Evolutionary conservation across 1,140 invertebrate genomes (phyloP).

Genomic region (Galleria mellonella): DNA sequence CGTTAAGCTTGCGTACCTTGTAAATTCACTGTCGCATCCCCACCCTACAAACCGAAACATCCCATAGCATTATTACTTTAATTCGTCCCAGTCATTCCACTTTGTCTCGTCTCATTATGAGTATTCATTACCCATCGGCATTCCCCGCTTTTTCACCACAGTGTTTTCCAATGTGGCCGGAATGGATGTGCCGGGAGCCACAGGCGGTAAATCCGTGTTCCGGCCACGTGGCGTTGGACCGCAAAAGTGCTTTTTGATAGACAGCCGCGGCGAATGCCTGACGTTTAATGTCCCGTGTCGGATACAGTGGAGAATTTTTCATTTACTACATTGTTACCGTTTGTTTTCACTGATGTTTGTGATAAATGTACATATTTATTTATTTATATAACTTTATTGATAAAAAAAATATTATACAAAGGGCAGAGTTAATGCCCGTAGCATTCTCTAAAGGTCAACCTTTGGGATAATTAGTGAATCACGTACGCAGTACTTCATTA

Average conservation of each 20-base stretch:
- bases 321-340: conserved; percentile 21
- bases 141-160: conserved; percentile 3
- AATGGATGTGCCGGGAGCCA: conserved; percentile 33
- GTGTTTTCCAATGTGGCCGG: conserved; percentile 30
- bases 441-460: too few species aligned
- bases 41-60: too few species aligned
- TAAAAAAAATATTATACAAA: too few species aligned
- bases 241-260: conserved; percentile 57
- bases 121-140: not conserved
- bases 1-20: too few species aligned
- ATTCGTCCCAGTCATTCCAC: too few species aligned
- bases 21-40: too few species aligned
- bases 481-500: too few species aligned
- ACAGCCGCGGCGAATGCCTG: conserved; percentile 24
- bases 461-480: too few species aligned
- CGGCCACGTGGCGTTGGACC: conserved; percentile 39
- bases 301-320: conserved; percentile 32
- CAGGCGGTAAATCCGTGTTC: conserved; percentile 39
- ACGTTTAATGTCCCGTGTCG: conserved; percentile 33
- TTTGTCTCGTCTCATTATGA: too few species aligned
- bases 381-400: too few species aligned
- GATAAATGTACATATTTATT: not conserved
- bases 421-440: too few species aligned
- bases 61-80: too few species aligned
- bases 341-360: conserved; percentile 4